Conservation (phyloP, 1,140 invertebrate genomes). For the Aphidius gifuensis region DNA sequence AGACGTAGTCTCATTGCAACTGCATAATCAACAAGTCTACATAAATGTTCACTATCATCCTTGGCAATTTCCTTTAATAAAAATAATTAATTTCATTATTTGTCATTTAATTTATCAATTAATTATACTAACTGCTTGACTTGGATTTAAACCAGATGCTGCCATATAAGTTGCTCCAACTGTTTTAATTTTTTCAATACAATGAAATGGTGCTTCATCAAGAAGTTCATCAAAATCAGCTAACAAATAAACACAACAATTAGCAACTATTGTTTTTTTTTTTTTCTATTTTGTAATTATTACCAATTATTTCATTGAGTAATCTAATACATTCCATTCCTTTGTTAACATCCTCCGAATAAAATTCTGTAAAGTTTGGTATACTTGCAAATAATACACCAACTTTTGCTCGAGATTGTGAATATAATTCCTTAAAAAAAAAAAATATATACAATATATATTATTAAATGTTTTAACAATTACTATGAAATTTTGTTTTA, state of each 20-base stretch:
- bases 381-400: conserved; percentile 98
- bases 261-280: conserved; percentile 12
- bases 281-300: conserved; percentile 13
- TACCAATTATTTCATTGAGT: conserved; percentile 97
- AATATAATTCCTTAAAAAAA: conserved; percentile 83
- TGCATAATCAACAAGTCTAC: conserved; percentile 89
- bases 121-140: conserved; percentile 58
- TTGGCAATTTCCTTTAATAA: conserved; percentile 53
- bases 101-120: conserved; percentile 1
- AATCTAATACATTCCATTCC: conserved; percentile 96
- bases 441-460: conserved; percentile 19
- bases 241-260: conserved; percentile 44
- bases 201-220: conserved; percentile 83
- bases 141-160: conserved; percentile 89
- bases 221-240: conserved; percentile 90
- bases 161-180: conserved; percentile 98
- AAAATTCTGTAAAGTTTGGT: conserved; percentile 98
- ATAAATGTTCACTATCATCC: conserved; percentile 74
- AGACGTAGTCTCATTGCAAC: conserved; percentile 86
- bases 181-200: conserved; percentile 98
- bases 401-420: conserved; percentile 87
- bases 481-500: neutral
- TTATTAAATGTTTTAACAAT: neutral
- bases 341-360: conserved; percentile 95
- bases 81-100: conserved; percentile 27